phyloP scores from a whole-genome alignment of 2,113 vertebrate genomes.

The Oncorhynchus tshawytscha region DNA sequence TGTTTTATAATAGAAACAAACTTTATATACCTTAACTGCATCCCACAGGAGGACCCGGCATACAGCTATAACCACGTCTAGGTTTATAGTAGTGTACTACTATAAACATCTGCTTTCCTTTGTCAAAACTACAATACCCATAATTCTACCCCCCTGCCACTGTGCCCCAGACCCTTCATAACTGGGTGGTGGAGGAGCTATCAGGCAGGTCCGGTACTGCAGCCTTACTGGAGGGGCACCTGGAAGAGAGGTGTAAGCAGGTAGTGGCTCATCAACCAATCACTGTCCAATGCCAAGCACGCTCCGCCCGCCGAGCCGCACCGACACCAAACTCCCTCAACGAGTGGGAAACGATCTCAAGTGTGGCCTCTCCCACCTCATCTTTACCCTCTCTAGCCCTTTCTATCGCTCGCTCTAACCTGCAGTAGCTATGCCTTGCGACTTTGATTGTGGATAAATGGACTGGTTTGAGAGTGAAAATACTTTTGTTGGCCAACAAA shows the following conservation, averaged over 20 bases:
- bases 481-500: background rate
- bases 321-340: slow-evolving; percentile 72
- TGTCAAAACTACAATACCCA: slow-evolving; percentile 3
- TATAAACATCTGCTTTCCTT: slow-evolving; percentile 1
- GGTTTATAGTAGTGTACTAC: slow-evolving; percentile 32
- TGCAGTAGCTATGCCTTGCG: slow-evolving; percentile 35
- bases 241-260: slow-evolving; percentile 96
- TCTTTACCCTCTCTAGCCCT: slow-evolving; percentile 22
- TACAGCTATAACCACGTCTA: background rate
- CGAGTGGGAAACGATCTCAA: slow-evolving; percentile 15
- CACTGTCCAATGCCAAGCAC: slow-evolving; percentile 50
- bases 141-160: slow-evolving; percentile 61
- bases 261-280: slow-evolving; percentile 74
- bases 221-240: slow-evolving; percentile 86
- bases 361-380: slow-evolving; percentile 42
- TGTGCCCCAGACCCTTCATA: slow-evolving; percentile 85
- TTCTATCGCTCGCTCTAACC: slow-evolving; percentile 31
- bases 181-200: slow-evolving; percentile 89
- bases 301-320: slow-evolving; percentile 30
- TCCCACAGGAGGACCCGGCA: no score
- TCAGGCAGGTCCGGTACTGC: slow-evolving; percentile 82
- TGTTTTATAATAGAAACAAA: no score
- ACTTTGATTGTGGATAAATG: slow-evolving; percentile 26
- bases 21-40: no score
- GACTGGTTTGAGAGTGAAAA: background rate